These are phyloP conservation scores for Orthosia cruda DNA, from an alignment of 2,888 invertebrate genomes.

Conservation along the genomic window DNA sequence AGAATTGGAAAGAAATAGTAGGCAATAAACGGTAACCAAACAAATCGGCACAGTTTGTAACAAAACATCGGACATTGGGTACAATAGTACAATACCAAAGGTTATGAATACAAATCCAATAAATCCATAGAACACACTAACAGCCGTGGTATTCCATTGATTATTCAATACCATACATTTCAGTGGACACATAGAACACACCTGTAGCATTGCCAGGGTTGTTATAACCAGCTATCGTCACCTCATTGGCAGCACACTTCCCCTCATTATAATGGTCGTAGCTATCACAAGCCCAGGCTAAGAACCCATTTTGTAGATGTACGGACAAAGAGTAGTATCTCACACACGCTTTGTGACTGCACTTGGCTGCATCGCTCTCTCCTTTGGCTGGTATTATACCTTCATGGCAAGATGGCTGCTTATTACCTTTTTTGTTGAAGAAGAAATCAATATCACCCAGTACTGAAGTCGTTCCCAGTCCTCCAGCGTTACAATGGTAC, in stretches of 20 bases:
- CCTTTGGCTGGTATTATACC: constrained; percentile 83
- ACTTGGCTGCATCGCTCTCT: constrained; percentile 85
- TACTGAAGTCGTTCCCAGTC: constrained; percentile 88
- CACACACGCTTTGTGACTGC: constrained; percentile 88
- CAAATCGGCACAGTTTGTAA: constrained; percentile 8
- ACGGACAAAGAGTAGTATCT: constrained; percentile 84
- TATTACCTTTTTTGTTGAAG: constrained; percentile 91
- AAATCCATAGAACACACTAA: constrained; percentile 1
- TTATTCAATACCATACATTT: constrained; percentile 77
- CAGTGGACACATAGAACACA: constrained; percentile 86
- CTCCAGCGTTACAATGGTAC: constrained; percentile 92
- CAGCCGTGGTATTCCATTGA: constrained; percentile 1
- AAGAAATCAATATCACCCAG: constrained; percentile 92
- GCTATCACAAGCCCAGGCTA: constrained; percentile 84
- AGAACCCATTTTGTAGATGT: constrained; percentile 78
- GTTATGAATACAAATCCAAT: constrained; percentile 11
- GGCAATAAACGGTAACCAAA: neutral
- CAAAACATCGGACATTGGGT: constrained; percentile 15
- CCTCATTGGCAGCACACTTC: constrained; percentile 81
- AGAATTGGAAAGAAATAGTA: neutral
- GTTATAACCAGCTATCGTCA: constrained; percentile 85
- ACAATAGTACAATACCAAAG: neutral
- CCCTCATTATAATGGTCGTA: constrained; percentile 83
- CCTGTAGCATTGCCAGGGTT: constrained; percentile 88
- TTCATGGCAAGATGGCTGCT: constrained; percentile 90